Evolutionary conservation across 1,140 invertebrate species (phyloP).

Genomic region (Watersipora subatra): DNA sequence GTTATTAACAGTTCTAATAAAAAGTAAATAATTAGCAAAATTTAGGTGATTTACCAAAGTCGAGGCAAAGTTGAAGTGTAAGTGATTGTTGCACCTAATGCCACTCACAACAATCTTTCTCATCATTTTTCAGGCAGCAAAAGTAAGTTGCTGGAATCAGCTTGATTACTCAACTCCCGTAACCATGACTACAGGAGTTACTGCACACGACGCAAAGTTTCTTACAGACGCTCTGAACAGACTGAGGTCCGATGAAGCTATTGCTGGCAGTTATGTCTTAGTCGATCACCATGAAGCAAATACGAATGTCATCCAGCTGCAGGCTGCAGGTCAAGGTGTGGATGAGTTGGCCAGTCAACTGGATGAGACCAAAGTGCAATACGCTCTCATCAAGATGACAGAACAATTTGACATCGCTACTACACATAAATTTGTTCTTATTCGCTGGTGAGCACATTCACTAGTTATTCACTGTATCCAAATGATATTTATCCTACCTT

Average conservation of each 20-base stretch:
- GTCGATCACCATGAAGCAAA: slow-evolving; percentile 26
- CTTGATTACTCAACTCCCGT: no score
- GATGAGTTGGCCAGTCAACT: slow-evolving; percentile 15
- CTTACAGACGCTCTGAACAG: neutral
- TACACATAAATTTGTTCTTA: slow-evolving; percentile 29
- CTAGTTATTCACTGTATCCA: neutral
- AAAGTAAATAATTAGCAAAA: no score
- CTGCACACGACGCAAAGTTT: neutral
- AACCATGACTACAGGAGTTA: neutral
- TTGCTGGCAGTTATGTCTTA: slow-evolving; percentile 49
- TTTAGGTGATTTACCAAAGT: no score
- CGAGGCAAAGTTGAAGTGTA: no score
- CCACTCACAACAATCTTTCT: no score
- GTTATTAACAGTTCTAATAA: no score
- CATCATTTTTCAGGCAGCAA: no score
- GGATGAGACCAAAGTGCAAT: slow-evolving; percentile 22
- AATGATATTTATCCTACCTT: no score
- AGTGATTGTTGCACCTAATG: no score
- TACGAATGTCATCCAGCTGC: slow-evolving; percentile 15
- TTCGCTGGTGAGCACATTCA: slow-evolving; percentile 21
- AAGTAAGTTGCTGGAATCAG: no score
- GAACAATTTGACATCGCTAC: slow-evolving; percentile 24
- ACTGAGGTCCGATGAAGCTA: slow-evolving; percentile 64
- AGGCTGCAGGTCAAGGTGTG: slow-evolving; percentile 4
- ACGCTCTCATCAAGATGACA: slow-evolving; percentile 22